phyloP scores from a whole-genome alignment of 2,113 vertebrate species.

The Telmatochromis brichardi region DNA sequence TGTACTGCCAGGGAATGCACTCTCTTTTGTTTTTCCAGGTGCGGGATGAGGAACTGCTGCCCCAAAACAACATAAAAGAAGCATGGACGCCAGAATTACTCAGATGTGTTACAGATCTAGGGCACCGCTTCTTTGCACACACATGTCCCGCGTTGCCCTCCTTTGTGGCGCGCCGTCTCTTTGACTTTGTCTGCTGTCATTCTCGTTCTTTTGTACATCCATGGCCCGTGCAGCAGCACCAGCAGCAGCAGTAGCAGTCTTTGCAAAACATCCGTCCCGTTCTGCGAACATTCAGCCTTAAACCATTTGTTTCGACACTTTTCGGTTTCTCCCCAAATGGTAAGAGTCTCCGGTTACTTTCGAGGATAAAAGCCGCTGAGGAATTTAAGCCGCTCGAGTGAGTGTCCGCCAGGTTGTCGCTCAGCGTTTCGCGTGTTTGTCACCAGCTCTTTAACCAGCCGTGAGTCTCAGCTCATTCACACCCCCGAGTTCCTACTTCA shows the following conservation, averaged over 20 bases:
- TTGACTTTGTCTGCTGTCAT: constrained; percentile 19
- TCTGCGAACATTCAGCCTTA: neutral
- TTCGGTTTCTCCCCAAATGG: neutral
- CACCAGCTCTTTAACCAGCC: constrained; percentile 39
- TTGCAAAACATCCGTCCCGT: constrained; percentile 15
- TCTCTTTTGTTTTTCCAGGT: constrained; percentile 43
- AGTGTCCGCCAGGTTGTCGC: neutral
- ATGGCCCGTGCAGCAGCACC: neutral
- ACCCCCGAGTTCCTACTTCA: constrained; percentile 40
- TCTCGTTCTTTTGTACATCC: constrained; percentile 8
- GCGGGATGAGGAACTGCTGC: neutral
- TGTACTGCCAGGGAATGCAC: neutral
- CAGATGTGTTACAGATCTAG: constrained; percentile 44
- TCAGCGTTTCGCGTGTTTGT: constrained; percentile 30
- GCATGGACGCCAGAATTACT: constrained; percentile 30
- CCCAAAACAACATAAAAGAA: constrained; percentile 7
- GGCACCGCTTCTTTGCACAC: constrained; percentile 34
- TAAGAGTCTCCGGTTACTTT: neutral
- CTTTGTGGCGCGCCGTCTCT: constrained; percentile 30
- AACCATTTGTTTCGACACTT: constrained; percentile 1
- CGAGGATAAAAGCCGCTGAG: neutral
- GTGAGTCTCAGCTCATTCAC: constrained; percentile 51
- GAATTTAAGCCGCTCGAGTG: neutral
- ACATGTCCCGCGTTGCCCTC: constrained; percentile 40
- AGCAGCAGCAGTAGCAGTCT: neutral